Base-by-base conservation (phyloP, 1,140 invertebrate genomes). In the Megathymus violae region DNA sequence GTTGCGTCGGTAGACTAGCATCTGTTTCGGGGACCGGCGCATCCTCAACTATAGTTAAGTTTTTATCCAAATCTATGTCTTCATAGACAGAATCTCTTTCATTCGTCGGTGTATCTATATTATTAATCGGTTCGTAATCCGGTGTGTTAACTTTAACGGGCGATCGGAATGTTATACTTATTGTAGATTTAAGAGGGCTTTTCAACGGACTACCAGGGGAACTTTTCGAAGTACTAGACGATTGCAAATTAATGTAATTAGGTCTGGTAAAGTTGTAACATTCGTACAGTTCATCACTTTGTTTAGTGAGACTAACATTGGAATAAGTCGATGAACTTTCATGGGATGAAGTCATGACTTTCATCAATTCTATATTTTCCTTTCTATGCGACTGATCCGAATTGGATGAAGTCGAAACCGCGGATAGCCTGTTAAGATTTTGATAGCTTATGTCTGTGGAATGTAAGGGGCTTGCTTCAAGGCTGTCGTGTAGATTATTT, bases 121-220 rank as follows among this genome's bases (percentile, higher is more conserved):
- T 77, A 4, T 73, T 73, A 40, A 80, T 77, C 4, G 63, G 67
- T 50, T 84, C 84, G 10, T 82, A 82, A 59, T 88, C 78, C 3
- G 69, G 66, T 0, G 82, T 78, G 76, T 91, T 92, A 1, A 69
- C 69, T 46, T 89, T 92, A 0, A 85, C 88, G 0, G 93, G 93
- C 0, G 93, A 93, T 67, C 93, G 90, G 67, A 94, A 95, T 1
- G 93, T 94, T n/a, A 95, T 95, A 80, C 93, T 95, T 5, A 95
- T 94, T 0, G 94, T 95, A 0, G 94, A 94, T 75, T 92, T 93
- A n/a, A 93, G 78, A 0, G 93, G 93, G 59, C 92, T 93, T 67
- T 90, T 91, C 4, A 91, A 83, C 0, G 92, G 91, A 15, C 81
- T 88, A 1, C 78, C 88, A 0, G 89, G 86, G 0, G 86, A 85